Evolutionary conservation across 2,797 vertebrate species (phyloP), one percentile per base, ranked within the genome.

Genomic region (Phyllotis vaccarum): DNA sequence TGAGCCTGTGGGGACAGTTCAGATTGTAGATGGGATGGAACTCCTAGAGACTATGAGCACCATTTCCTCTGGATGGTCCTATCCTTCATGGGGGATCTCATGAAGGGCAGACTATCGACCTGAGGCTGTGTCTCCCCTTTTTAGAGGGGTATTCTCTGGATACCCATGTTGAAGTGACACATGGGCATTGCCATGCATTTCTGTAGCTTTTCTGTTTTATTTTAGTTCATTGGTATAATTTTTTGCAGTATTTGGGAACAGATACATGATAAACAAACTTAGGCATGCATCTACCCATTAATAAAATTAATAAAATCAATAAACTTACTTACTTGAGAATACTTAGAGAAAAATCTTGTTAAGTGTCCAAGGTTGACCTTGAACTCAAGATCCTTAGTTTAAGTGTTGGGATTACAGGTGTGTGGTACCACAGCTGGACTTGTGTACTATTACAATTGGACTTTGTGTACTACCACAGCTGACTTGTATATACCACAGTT

Each of bases 61-160:
- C 37, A 14, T 9, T 68, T 49, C 49, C 54, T 68, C 62, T 10
- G n/a, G 43, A 34, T 10, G 27, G 5, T 22, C 1, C 66, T 3
- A 8, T 75, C 49, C 60, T 22, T 83, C 43, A 0, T 27, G 11
- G 9, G 5, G 17, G 9, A 3, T 91, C 74, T 86, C 24, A 17
- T 10, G 5, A 56, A 62, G 54, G 64, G 12, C 10, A 31, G 79
- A 29, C 16, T 72, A 12, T 40, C 49, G 24, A 34, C 54, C 21
- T 13, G 34, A 7, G 17, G 6, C 70, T 60, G 14, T 34, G 31
- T 76, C 90, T 76, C 43, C 37, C 16, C 37, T 56, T 70, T 91
- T 52, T 46, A 78, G 70, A 43, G 24, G 27, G 56, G 21, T 16
- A 24, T 27, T 68, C 89, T 92, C 86, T 62, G 86, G 95, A 97